A percentile compares a stretch with the other conserved stretches of the same genome.
Conservation (phyloP, 2,888 invertebrate genomes). For the Caenorhabditis japonica region DNA sequence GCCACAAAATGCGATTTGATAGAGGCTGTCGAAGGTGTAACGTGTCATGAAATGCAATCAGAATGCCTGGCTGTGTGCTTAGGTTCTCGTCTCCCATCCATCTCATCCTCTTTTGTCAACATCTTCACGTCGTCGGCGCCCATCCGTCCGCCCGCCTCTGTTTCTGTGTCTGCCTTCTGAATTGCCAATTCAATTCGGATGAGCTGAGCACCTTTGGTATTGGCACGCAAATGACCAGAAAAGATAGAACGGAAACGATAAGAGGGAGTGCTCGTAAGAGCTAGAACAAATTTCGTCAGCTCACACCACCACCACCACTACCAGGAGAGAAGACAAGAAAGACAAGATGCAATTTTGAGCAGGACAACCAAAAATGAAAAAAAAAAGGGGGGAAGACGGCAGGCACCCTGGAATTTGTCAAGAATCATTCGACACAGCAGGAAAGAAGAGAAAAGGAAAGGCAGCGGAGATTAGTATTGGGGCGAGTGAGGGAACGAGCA, state of each 20-base stretch:
- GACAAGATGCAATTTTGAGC: slow-evolving; percentile 47
- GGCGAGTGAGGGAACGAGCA: slow-evolving; percentile 10
- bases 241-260: slow-evolving; percentile 17
- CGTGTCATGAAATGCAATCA: slow-evolving; percentile 54
- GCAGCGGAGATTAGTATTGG: slow-evolving; percentile 28
- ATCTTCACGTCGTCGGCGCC: slow-evolving; percentile 1
- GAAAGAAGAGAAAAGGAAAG: too few relatives aligned
- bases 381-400: too few relatives aligned
- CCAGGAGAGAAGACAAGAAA: slow-evolving; percentile 1
- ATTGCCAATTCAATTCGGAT: slow-evolving; percentile 38
- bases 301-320: slow-evolving; percentile 30
- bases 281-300: slow-evolving; percentile 46
- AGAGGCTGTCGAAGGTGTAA: slow-evolving; percentile 40
- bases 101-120: slow-evolving; percentile 34
- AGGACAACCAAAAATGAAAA: slow-evolving; percentile 15
- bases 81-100: slow-evolving; percentile 6
- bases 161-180: slow-evolving; percentile 13
- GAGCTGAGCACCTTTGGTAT: slow-evolving; percentile 24
- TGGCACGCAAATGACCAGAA: not conserved
- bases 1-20: slow-evolving; percentile 48
- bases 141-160: too few relatives aligned
- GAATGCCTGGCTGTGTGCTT: slow-evolving; percentile 22
- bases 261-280: slow-evolving; percentile 4
- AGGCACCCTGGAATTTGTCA: slow-evolving; percentile 37
- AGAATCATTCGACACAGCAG: slow-evolving; percentile 32